Evolutionary conservation across 2,888 invertebrate species (phyloP), one percentile per base, ranked within the genome.

Genomic region (Harpalus rufipes): DNA sequence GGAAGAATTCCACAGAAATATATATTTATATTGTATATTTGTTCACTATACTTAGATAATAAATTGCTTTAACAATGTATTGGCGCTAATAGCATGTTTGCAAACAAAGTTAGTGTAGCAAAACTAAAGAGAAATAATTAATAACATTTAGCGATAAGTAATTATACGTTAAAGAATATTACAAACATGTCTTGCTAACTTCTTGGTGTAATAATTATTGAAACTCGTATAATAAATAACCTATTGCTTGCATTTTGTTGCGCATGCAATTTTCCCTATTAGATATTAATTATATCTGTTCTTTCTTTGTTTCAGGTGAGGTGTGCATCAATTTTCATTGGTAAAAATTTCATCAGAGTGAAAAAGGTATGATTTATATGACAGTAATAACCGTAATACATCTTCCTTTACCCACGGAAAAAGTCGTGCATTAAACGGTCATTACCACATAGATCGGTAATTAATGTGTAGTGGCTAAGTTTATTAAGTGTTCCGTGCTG

Each of bases 281-380:
- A 63, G 5, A 25, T 18, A 63, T 63, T 63, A 25, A 63, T 25
- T 21, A 63, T 18, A 2, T 63, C 63, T 63, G 18, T 63, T 21
- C 12, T 80, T 25, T 80, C 16, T 61, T 80, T 81, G 65, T 81
- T 81, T 51, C 51, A 81, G 81, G 81, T 81, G 56, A 81, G 81
- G 8, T 56, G 44, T 2, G 39, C 41, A 44, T 51, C 63, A 81
- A 81, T 41, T 61, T 51, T 41, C 39, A 10, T 63, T 63, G 10
- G 44, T 51, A 51, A 51, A 51, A 51, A 51, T 51, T 5, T 51
- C 44, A 51, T 51, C 10, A 32, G 10, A 6, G 44, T 16, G 44
- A 58, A 78, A 58, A 32, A 58, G 78, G 68, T 32, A 68, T 81
- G 81, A 81, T 81, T 81, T 81, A 81, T 81, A 16, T 63, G 81